A percentile compares a stretch with the other conserved stretches of the same genome.
These are phyloP conservation scores for Psammodynastes pulverulentus DNA, from an alignment of 2,113 vertebrate species.

Conservation along the genomic window DNA sequence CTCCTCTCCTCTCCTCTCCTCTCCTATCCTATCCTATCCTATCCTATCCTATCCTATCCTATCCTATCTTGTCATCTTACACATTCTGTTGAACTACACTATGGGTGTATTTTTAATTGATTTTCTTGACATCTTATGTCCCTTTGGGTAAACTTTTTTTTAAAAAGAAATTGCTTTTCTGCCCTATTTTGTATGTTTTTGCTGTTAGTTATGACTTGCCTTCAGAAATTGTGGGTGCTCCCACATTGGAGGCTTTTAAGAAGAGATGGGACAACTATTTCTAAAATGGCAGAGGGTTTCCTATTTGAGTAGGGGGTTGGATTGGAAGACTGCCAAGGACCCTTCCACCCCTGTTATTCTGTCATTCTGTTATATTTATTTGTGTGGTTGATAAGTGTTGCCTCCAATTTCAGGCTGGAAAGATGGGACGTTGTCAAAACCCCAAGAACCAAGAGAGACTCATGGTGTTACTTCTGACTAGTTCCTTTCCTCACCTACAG, in stretches of 20 bases:
- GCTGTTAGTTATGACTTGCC: no score
- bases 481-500: not conserved
- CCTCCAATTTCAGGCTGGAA: not conserved
- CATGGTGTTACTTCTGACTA: not conserved
- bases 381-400: not conserved
- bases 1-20: no score
- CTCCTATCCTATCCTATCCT: no score
- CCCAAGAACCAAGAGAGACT: not conserved
- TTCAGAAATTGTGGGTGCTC: no score
- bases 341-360: not conserved
- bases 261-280: not conserved
- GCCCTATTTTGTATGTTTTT: no score
- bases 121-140: no score
- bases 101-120: no score
- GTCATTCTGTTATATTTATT: not conserved
- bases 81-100: no score
- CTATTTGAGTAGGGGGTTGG: not conserved
- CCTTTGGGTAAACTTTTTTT: no score
- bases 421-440: not conserved
- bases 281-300: not conserved
- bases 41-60: no score
- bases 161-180: no score
- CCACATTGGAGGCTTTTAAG: not conserved
- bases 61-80: no score
- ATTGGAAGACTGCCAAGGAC: not conserved